Evolutionary conservation across 1,140 invertebrate species (phyloP), one percentile per base, ranked within the genome.

Genomic region (Papilio glaucus): DNA sequence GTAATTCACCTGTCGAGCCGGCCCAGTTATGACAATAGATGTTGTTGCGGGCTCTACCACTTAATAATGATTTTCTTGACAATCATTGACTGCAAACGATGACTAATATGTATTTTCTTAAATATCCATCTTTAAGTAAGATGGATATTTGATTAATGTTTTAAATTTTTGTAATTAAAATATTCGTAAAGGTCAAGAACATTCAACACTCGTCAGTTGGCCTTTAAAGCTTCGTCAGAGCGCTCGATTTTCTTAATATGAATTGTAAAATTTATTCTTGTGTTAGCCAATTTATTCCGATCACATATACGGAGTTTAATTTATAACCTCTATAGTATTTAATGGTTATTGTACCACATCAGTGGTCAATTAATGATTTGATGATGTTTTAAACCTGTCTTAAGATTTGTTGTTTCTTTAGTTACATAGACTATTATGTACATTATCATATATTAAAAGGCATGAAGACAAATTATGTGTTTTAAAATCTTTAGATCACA

Each of bases 131-230:
- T 41, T 24, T 24, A 60, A 0, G 26, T 26, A 60, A 60, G 26
- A 9, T 12, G 24, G 8, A 45, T 68, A 18, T 18, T 49, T 69
- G 42, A 37, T 69, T 15, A 69, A 45, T 33, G 12, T 68, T 45
- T 38, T 4, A 53, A 37, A 69, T 9, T 69, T 45, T 53, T 3
- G 15, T 69, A 69, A 69, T 69, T 69, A 69, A 69, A 62, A 62
- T 33, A 53, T 45, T 69, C 42, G 26, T 12, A 69, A 69, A 69
- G 67, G 67, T 69, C 67, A 69, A 69, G 67, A 69, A 53, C 67
- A 49, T 37, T 37, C 53, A 69, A 29, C 26, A 18, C 62, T 26
- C 33, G 33, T 26, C 7, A 45, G 18, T 12, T 69, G 67, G 29
- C 67, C 67, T 69, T 53, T 65, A 65, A 33, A 69, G 4, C 63